Evolutionary conservation across 2,888 invertebrate genomes (phyloP).

Genomic region (Platycheirus rosarum): DNA sequence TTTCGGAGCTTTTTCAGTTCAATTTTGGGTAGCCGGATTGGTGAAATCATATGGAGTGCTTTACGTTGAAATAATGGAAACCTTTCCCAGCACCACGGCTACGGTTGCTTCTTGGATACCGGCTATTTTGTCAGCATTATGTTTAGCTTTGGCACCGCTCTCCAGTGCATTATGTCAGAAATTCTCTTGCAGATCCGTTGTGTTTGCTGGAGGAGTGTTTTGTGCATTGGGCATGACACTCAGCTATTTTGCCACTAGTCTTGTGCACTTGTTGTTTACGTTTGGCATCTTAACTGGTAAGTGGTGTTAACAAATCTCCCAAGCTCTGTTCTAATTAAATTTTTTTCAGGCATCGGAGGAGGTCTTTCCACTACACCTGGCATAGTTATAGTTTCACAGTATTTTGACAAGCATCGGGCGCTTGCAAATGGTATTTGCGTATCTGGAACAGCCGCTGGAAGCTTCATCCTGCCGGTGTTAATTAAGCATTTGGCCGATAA

Average conservation of each 20-base stretch:
- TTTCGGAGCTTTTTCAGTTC: constrained; percentile 90
- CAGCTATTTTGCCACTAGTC: constrained; percentile 88
- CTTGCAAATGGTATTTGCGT: constrained; percentile 91
- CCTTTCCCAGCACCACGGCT: constrained; percentile 89
- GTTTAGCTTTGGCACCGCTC: constrained; percentile 89
- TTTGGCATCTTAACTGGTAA: constrained; percentile 89
- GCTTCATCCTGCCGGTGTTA: constrained; percentile 89
- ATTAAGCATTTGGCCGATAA: constrained; percentile 87
- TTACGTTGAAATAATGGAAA: constrained; percentile 91
- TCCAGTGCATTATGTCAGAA: constrained; percentile 89
- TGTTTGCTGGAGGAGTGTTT: constrained; percentile 88
- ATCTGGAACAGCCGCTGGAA: constrained; percentile 91
- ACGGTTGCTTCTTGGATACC: constrained; percentile 92
- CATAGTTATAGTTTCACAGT: constrained; percentile 90
- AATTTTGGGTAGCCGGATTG: constrained; percentile 91
- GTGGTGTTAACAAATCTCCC: too few relatives aligned
- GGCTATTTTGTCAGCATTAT: constrained; percentile 89
- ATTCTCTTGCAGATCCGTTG: constrained; percentile 87
- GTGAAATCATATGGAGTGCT: constrained; percentile 92
- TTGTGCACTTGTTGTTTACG: constrained; percentile 87
- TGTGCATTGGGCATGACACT: constrained; percentile 88
- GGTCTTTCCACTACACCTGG: constrained; percentile 91
- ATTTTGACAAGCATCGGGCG: constrained; percentile 90
- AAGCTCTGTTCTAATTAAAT: too few relatives aligned
- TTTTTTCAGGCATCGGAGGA: constrained; percentile 88